phyloP scores from a whole-genome alignment of 1,140 invertebrate genomes.

The Aphaenogaster ashmeadi region DNA sequence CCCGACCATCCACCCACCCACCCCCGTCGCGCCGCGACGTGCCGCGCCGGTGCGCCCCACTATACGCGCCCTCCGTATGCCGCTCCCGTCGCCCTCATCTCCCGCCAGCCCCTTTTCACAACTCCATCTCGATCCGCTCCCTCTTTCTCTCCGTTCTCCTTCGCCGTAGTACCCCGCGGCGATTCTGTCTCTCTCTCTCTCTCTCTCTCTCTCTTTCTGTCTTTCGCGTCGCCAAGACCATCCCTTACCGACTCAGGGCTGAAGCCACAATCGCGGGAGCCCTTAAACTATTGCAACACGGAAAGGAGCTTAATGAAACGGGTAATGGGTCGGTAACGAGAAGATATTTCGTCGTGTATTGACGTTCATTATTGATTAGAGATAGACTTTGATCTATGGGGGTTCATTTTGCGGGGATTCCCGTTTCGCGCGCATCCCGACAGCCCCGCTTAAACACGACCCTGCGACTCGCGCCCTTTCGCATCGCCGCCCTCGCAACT shows the following conservation, averaged over 20 bases:
- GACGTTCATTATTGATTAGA: background rate
- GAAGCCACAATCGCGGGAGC: background rate
- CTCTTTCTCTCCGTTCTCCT: slow-evolving; percentile 25
- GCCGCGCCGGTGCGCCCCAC: slow-evolving; percentile 28
- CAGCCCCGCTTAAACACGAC: background rate
- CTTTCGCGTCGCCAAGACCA: background rate
- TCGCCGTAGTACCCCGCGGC: background rate
- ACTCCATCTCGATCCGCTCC: slow-evolving; percentile 56
- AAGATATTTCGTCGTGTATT: background rate
- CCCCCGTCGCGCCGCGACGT: background rate
- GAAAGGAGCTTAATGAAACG: background rate
- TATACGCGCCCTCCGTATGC: slow-evolving; percentile 30
- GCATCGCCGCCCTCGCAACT: slow-evolving; percentile 29
- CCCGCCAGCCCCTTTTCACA: slow-evolving; percentile 23
- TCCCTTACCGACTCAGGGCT: slow-evolving; percentile 5
- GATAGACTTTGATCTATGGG: background rate
- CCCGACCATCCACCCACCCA: slow-evolving; percentile 20
- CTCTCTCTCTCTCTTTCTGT: slow-evolving; percentile 14
- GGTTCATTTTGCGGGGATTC: background rate
- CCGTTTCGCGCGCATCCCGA: background rate
- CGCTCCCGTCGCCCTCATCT: slow-evolving; percentile 33
- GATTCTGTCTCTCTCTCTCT: background rate
- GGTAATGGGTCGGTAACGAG: background rate
- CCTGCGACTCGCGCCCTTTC: background rate
- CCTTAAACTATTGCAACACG: too few relatives aligned